A percentile compares a stretch with the other conserved stretches of the same genome.
Evolutionary conservation across 2,797 vertebrate genomes (phyloP).

Genomic region (Petrocephalus sullivani): DNA sequence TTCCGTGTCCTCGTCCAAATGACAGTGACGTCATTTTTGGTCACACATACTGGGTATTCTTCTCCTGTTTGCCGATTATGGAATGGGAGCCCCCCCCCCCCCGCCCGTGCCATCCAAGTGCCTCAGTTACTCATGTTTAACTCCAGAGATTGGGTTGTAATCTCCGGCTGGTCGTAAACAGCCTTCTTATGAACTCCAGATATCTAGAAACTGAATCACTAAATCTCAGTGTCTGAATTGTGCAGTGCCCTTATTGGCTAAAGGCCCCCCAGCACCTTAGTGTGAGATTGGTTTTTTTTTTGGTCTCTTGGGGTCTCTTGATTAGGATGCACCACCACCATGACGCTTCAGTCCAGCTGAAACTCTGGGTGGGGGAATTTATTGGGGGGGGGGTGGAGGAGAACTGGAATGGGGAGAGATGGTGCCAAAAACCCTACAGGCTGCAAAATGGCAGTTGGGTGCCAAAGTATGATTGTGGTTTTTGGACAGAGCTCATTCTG

Average conservation of each 20-base stretch:
- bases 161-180: too few species aligned
- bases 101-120: too few species aligned
- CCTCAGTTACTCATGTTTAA: too few species aligned
- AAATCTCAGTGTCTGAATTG: too few species aligned
- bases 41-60: not conserved
- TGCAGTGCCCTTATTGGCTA: too few species aligned
- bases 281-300: too few species aligned
- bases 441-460: not conserved
- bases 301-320: not conserved
- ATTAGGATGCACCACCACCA: not conserved
- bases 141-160: too few species aligned
- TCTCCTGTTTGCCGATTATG: not conserved
- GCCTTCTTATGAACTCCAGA: too few species aligned
- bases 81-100: not conserved
- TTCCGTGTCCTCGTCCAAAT: not conserved
- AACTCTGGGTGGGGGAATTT: not conserved
- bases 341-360: not conserved
- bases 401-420: not conserved
- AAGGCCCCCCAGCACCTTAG: too few species aligned
- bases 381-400: not conserved
- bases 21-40: not conserved
- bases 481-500: not conserved
- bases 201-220: too few species aligned
- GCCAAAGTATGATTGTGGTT: not conserved
- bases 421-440: not conserved